Evolutionary conservation across 2,113 vertebrate genomes (phyloP).

Genomic region (Brienomyrus brachyistius): DNA sequence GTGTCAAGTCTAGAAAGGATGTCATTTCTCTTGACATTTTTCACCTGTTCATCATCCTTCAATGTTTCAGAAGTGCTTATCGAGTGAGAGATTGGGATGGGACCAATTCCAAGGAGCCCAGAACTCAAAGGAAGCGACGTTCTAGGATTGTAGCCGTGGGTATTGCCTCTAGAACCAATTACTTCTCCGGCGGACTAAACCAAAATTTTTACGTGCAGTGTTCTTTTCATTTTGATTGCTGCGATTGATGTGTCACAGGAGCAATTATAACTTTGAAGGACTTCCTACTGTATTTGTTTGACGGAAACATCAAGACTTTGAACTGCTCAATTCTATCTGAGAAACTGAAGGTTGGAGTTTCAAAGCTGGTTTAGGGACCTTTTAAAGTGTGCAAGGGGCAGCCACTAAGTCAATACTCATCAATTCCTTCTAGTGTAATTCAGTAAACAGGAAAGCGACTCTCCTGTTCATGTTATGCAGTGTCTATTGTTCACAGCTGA

Average conservation of each 20-base stretch:
- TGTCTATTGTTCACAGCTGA: background rate
- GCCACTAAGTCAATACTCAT: constrained; percentile 10
- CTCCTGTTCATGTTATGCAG: background rate
- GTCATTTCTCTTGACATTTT: background rate
- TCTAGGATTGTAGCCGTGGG: background rate
- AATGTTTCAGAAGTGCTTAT: background rate
- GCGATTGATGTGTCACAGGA: background rate
- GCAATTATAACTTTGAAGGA: background rate
- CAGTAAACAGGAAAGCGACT: background rate
- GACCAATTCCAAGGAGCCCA: background rate
- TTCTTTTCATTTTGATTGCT: background rate
- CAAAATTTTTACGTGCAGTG: background rate
- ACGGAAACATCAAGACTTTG: background rate
- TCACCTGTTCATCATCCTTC: background rate
- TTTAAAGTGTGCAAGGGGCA: background rate
- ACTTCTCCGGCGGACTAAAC: background rate
- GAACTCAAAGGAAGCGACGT: background rate
- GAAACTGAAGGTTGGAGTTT: constrained; percentile 3
- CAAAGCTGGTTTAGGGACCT: constrained; percentile 4
- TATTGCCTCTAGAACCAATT: background rate
- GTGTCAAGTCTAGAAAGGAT: background rate
- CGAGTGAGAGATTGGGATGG: background rate
- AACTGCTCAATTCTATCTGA: constrained; percentile 2
- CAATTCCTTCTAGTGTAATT: constrained; percentile 1
- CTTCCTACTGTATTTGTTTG: background rate